Evolutionary conservation across 2,888 invertebrate species (phyloP), one percentile per base, ranked within the genome.

Genomic region (Bombylius discolor): DNA sequence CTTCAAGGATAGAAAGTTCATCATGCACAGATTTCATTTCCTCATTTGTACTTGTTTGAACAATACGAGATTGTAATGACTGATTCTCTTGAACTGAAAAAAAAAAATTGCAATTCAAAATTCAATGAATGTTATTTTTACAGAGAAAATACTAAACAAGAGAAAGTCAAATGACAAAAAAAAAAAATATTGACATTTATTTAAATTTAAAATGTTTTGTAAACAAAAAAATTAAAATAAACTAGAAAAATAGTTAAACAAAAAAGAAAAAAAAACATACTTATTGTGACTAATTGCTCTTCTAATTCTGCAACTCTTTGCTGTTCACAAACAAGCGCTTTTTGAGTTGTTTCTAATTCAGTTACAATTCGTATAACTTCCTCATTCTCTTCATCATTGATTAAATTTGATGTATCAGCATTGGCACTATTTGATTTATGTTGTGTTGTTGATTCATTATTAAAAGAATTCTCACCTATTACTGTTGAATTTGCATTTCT

Each of bases 1-100:
- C 89, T 69, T 90, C 89, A 63, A 89, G 78, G 62, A 87, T 85
- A 55, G 82, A 84, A 65, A 90, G 81, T 71, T 90, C 90, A 66
- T 90, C 89, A 64, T 90, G 89, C 74, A 87, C 81, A 54, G 83
- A 85, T 70, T 87, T 88, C 70, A 88, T 84, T 67, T 88, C 87
- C 63, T 87, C 84, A 53, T 86, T 87, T 67, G 80, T 79, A 64
- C 67, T 70, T 8, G 63, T 67, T 65, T 73, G 70, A 58, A 66
- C 70, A 57, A 72, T 62, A 48, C 71, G 71, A 56, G 66, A 65
- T 62, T 73, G 73, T 23, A 74, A 63, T 5, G 66, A 65, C 62
- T 73, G 70, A 60, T 74, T 74, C 60, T 74, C 74, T 63, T 73
- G 72, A 49, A 72, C 70, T 69, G 55, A 23, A 58, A 61, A 49